Percentiles rank a stretch among this genome's conserved stretches.
These are phyloP conservation scores for Gari tellinella DNA, from an alignment of 2,888 invertebrate genomes.

Conservation along the genomic window DNA sequence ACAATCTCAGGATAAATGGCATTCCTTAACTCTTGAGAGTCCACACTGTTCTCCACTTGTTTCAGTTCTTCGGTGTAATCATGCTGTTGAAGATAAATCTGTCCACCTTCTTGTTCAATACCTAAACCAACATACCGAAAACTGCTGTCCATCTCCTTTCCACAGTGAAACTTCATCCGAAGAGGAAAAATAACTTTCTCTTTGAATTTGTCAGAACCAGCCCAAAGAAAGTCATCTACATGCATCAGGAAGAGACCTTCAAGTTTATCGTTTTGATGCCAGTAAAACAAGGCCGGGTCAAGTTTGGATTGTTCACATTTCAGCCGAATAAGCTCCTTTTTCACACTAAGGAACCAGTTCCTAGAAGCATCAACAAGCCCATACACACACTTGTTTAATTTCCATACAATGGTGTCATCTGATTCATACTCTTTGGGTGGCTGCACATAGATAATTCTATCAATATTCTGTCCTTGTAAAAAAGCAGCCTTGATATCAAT, in stretches of 20 bases:
- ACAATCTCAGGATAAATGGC: slow-evolving; percentile 17
- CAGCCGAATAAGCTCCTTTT: slow-evolving; percentile 20
- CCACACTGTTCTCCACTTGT: neutral
- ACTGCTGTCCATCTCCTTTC: slow-evolving; percentile 30
- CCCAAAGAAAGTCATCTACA: slow-evolving; percentile 57
- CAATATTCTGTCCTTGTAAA: slow-evolving; percentile 32
- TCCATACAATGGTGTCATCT: slow-evolving; percentile 26
- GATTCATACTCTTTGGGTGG: slow-evolving; percentile 19
- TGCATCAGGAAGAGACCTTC: slow-evolving; percentile 46
- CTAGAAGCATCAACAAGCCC: slow-evolving; percentile 45
- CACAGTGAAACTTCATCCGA: slow-evolving; percentile 29
- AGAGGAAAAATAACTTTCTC: slow-evolving; percentile 30
- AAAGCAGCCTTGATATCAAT: slow-evolving; percentile 50
- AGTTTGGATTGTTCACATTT: slow-evolving; percentile 37
- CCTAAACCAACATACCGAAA: slow-evolving; percentile 51
- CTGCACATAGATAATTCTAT: slow-evolving; percentile 15
- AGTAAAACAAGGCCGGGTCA: slow-evolving; percentile 53
- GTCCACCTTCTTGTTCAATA: slow-evolving; percentile 19
- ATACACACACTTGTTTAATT: slow-evolving; percentile 40
- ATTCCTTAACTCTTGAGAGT: neutral
- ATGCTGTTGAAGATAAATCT: slow-evolving; percentile 35
- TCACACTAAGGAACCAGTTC: slow-evolving; percentile 48
- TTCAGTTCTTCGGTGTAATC: slow-evolving; percentile 16
- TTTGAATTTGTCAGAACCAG: slow-evolving; percentile 35
- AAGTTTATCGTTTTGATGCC: slow-evolving; percentile 20